Evolutionary conservation across 2,113 vertebrate species (phyloP).

Genomic region (Cisticola juncidis): DNA sequence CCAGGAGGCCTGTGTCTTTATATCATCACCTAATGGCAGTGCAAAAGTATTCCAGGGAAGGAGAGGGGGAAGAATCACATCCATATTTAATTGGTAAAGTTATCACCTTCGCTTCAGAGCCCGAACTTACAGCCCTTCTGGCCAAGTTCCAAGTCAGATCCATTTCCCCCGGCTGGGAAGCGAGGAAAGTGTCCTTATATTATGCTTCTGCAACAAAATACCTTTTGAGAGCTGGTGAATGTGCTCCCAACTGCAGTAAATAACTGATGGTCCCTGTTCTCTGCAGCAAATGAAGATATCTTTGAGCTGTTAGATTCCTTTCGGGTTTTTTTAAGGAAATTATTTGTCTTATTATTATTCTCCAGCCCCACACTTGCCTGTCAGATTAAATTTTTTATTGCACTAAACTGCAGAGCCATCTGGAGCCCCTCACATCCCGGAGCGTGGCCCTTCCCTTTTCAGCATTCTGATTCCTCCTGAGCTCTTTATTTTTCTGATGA

Average conservation of each 20-base stretch:
- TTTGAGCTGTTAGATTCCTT: conserved; percentile 14
- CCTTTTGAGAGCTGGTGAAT: not conserved
- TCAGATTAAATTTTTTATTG: conserved; percentile 74
- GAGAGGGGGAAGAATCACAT: not conserved
- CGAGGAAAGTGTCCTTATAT: conserved; percentile 3
- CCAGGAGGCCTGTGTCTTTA: conserved; percentile 63
- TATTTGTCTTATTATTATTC: conserved; percentile 50
- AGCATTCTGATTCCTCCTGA: not conserved
- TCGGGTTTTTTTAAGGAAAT: not conserved
- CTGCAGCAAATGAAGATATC: conserved; percentile 20
- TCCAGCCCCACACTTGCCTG: conserved; percentile 57
- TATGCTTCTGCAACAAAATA: conserved; percentile 41
- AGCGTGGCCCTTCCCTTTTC: not conserved
- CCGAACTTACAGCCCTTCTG: conserved; percentile 14
- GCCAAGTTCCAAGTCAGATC: conserved; percentile 37
- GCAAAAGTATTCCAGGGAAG: conserved; percentile 10
- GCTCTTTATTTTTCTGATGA: not conserved
- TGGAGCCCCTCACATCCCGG: conserved; percentile 58
- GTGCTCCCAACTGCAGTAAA: not conserved
- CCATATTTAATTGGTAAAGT: conserved; percentile 66
- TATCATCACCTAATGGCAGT: conserved; percentile 64
- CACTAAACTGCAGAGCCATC: conserved; percentile 70
- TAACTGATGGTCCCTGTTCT: not conserved
- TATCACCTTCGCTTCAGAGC: conserved; percentile 61
- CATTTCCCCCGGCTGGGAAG: conserved; percentile 31